phyloP scores from a whole-genome alignment of 2,113 vertebrate species.

The Vicugna pacos region DNA sequence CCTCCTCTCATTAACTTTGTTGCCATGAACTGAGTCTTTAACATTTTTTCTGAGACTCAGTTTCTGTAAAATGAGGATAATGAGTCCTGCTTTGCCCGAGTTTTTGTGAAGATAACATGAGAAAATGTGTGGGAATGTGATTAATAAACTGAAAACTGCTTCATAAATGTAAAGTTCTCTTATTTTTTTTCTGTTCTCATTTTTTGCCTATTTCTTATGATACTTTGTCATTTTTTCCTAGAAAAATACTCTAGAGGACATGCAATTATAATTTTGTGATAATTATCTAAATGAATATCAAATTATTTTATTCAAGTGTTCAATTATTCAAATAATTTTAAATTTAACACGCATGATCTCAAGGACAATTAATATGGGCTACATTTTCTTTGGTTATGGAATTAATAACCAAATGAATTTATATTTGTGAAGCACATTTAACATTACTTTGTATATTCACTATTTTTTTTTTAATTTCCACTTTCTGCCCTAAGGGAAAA shows the following conservation, averaged over 20 bases:
- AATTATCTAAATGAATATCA: constrained; percentile 47
- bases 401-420: neutral
- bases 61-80: neutral
- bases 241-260: neutral
- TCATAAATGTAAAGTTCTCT: neutral
- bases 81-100: neutral
- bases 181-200: neutral
- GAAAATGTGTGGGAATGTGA: neutral
- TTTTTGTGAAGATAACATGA: neutral
- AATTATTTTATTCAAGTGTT: constrained; percentile 30
- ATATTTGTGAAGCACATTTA: neutral
- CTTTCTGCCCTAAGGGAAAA: neutral
- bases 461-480: neutral
- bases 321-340: constrained; percentile 20
- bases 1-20: neutral
- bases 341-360: neutral
- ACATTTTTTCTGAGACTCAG: neutral
- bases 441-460: neutral
- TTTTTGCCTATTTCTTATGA: neutral
- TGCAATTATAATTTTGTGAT: neutral
- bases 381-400: neutral
- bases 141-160: constrained; percentile 33
- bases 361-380: neutral
- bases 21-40: neutral
- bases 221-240: neutral